Evolutionary conservation across 2,113 vertebrate genomes (phyloP).

Genomic region (Anoura caudifer): DNA sequence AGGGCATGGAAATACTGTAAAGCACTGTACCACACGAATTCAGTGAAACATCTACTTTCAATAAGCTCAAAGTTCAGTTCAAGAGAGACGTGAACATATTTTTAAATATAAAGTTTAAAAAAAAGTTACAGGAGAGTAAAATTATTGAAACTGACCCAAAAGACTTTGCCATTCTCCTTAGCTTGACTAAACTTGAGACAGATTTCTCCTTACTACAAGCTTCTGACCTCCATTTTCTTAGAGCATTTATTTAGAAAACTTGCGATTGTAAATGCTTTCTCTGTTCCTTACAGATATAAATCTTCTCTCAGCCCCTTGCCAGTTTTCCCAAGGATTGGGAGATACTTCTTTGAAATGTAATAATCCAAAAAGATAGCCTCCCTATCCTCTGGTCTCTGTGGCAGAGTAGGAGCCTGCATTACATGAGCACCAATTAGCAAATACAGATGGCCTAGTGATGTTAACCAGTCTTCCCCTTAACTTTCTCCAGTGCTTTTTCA

Average conservation of each 20-base stretch:
- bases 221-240: neutral
- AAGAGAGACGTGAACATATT: neutral
- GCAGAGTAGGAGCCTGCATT: neutral
- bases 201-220: neutral
- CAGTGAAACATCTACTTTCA: neutral
- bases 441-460: neutral
- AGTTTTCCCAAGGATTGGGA: neutral
- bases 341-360: neutral
- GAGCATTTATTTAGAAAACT: neutral
- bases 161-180: neutral
- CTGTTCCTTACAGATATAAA: neutral
- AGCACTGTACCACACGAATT: neutral
- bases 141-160: neutral
- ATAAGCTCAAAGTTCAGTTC: neutral
- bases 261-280: neutral
- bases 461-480: neutral
- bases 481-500: neutral
- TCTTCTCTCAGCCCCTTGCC: neutral
- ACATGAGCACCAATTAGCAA: neutral
- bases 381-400: neutral
- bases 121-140: neutral
- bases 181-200: neutral
- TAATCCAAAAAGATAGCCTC: neutral
- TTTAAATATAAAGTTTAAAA: too few relatives aligned
- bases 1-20: neutral